A percentile compares a stretch with the other conserved stretches of the same genome.
Evolutionary conservation across 2,797 vertebrate species (phyloP).

Genomic region (Gallinago nigripennis): DNA sequence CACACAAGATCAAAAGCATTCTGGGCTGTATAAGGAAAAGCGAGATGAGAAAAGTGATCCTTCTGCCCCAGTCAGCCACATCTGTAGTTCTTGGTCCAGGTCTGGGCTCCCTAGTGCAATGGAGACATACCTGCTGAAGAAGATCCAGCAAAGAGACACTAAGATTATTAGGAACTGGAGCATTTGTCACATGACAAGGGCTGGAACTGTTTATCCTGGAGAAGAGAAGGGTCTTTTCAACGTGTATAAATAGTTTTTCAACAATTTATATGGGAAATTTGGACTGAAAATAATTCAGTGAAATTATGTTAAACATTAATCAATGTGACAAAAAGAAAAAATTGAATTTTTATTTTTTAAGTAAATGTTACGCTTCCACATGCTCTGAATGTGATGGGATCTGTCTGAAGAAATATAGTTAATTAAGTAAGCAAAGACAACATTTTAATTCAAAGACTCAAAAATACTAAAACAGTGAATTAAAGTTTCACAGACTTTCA

Average conservation of each 20-base stretch:
- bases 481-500: background rate
- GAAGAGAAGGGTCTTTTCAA: background rate
- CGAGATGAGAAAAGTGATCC: background rate
- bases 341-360: background rate
- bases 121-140: background rate
- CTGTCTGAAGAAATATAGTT: background rate
- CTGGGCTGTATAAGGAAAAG: background rate
- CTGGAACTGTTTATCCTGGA: background rate
- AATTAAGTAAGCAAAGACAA: background rate
- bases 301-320: background rate
- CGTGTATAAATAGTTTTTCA: background rate
- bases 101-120: background rate
- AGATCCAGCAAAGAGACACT: background rate
- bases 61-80: background rate
- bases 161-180: background rate
- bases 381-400: background rate
- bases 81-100: background rate
- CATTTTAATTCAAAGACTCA: background rate
- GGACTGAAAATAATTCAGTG: background rate
- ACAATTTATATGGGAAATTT: background rate
- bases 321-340: background rate
- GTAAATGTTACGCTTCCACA: background rate
- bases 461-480: background rate
- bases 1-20: background rate
- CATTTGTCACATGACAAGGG: background rate